Conservation (phyloP, 2,113 vertebrate genomes). For the Cyanoliseus patagonus region DNA sequence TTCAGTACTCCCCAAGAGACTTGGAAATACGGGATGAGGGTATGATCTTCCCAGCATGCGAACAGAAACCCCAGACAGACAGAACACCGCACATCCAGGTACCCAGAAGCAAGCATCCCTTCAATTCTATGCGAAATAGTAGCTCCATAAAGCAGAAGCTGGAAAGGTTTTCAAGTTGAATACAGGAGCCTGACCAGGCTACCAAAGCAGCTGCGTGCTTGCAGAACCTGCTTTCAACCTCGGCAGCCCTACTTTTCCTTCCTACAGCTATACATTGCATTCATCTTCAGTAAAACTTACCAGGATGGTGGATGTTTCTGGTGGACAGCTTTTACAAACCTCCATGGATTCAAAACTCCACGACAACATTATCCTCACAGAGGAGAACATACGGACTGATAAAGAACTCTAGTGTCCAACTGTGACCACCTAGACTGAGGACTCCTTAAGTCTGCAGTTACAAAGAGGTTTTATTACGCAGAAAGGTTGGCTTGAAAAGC, state of each 20-base stretch:
- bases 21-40: rapidly evolving
- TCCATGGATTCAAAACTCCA: not conserved
- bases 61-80: not conserved
- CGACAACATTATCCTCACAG: not conserved
- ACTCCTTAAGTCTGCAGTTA: not conserved
- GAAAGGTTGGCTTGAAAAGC: not conserved
- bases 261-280: not conserved
- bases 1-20: not conserved
- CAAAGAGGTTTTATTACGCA: not conserved
- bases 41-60: not conserved
- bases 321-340: not conserved
- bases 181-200: rapidly evolving
- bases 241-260: not conserved
- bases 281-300: not conserved
- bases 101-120: not conserved
- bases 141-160: not conserved
- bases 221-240: not conserved
- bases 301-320: not conserved
- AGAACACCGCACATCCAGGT: not conserved
- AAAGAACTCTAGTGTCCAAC: not conserved
- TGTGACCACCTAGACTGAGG: not conserved
- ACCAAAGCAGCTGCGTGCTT: not conserved
- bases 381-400: not conserved
- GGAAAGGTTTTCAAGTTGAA: not conserved
- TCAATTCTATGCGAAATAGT: not conserved